Evolutionary conservation across 1,140 invertebrate species (phyloP).

Genomic region (Cotesia typhae): DNA sequence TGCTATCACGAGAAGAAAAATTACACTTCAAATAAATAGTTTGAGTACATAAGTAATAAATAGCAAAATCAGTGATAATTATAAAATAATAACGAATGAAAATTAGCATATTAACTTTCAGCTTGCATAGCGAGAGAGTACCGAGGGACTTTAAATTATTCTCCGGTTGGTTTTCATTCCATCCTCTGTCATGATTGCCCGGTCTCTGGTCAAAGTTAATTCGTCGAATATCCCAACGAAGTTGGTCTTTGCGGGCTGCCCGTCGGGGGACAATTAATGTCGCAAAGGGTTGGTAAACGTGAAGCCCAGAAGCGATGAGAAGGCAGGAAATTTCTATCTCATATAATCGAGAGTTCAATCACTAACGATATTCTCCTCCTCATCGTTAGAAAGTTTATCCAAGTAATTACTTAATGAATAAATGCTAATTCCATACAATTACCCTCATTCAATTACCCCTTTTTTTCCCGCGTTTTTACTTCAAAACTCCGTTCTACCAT

Average conservation of each 20-base stretch:
- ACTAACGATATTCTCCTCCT: conserved; percentile 3
- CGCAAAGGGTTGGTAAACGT: conserved; percentile 27
- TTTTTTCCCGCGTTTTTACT: not conserved
- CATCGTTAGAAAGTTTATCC: not conserved
- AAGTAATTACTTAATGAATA: conserved; percentile 2
- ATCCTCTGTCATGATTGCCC: conserved; percentile 11
- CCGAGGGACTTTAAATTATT: not conserved
- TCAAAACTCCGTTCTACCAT: not conserved
- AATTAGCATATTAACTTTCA: no score
- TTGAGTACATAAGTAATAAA: no score
- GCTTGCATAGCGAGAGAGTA: not conserved
- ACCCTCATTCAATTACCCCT: not conserved
- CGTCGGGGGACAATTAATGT: conserved; percentile 19
- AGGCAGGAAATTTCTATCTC: conserved; percentile 18
- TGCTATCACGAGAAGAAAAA: no score
- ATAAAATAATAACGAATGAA: no score
- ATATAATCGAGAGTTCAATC: conserved; percentile 26
- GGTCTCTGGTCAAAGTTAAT: conserved; percentile 28
- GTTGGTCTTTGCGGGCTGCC: conserved; percentile 16
- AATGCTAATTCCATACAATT: not conserved
- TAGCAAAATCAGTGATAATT: no score
- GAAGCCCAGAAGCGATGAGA: conserved; percentile 23
- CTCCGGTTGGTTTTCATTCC: not conserved
- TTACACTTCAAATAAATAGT: no score
- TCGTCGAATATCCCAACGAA: not conserved